Conservation (phyloP, 2,113 vertebrate genomes). For the Hystrix cristata region DNA sequence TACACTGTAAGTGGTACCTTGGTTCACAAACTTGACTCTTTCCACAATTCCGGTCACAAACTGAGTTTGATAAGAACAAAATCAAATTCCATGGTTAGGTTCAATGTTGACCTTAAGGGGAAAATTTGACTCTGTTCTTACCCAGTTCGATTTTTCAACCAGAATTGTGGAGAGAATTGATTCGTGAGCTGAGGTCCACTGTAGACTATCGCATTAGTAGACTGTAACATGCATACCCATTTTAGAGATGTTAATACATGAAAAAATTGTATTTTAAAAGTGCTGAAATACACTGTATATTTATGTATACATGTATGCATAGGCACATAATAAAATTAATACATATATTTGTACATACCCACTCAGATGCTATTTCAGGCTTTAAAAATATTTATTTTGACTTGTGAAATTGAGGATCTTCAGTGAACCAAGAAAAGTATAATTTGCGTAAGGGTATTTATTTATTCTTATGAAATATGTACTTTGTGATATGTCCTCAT, state of each 20-base stretch:
- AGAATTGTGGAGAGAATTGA: not conserved
- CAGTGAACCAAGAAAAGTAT: slow-evolving; percentile 36
- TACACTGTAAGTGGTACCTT: not conserved
- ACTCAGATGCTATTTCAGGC: not conserved
- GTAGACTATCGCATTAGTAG: not conserved
- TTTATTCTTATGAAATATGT: not conserved
- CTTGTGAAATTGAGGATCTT: slow-evolving; percentile 26
- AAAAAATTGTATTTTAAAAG: slow-evolving; percentile 12
- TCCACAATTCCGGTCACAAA: not conserved
- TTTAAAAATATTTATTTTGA: slow-evolving; percentile 51
- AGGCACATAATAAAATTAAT: not conserved
- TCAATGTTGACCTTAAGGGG: not conserved
- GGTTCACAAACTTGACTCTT: not conserved
- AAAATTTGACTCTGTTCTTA: not conserved
- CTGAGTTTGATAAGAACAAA: not conserved
- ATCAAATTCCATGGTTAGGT: not conserved
- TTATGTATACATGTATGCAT: not conserved
- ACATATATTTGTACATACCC: not conserved
- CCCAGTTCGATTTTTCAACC: not conserved
- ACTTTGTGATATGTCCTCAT: not conserved
- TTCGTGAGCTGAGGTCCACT: not conserved
- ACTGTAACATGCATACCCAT: not conserved
- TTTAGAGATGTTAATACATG: not conserved
- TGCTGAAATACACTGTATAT: not conserved
- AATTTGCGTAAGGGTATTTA: not conserved